phyloP scores from a whole-genome alignment of 1,140 invertebrate species.

The Ips typographus region DNA sequence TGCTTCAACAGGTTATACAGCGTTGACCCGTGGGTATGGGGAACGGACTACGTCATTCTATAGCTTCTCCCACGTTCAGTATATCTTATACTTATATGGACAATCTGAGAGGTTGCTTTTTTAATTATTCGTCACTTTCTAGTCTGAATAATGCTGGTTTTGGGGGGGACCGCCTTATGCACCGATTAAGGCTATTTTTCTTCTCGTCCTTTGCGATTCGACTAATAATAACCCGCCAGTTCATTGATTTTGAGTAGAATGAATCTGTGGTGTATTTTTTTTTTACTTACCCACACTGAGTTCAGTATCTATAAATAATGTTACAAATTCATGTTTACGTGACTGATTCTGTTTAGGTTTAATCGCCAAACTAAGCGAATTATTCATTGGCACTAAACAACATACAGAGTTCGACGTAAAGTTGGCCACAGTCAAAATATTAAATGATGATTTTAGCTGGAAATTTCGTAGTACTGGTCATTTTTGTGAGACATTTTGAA shows the following conservation, averaged over 20 bases:
- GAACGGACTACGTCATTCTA: conserved; percentile 39
- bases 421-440: too few species aligned
- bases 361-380: too few species aligned
- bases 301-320: too few species aligned
- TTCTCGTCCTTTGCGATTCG: not conserved
- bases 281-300: too few species aligned
- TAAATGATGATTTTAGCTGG: too few species aligned
- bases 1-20: conserved; percentile 35
- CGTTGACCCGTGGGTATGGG: conserved; percentile 28
- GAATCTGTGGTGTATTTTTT: not conserved
- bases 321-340: too few species aligned
- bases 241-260: not conserved
- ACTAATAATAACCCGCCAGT: not conserved
- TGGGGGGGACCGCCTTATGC: conserved; percentile 20
- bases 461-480: too few species aligned
- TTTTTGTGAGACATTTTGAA: too few species aligned
- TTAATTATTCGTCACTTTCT: conserved; percentile 36
- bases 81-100: conserved; percentile 48
- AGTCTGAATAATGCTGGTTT: conserved; percentile 23
- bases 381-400: too few species aligned
- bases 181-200: conserved; percentile 8
- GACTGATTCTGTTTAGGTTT: too few species aligned
- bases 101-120: conserved; percentile 10
- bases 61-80: conserved; percentile 38
- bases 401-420: too few species aligned